phyloP scores from a whole-genome alignment of 2,797 vertebrate species.

The Echiichthys vipera region DNA sequence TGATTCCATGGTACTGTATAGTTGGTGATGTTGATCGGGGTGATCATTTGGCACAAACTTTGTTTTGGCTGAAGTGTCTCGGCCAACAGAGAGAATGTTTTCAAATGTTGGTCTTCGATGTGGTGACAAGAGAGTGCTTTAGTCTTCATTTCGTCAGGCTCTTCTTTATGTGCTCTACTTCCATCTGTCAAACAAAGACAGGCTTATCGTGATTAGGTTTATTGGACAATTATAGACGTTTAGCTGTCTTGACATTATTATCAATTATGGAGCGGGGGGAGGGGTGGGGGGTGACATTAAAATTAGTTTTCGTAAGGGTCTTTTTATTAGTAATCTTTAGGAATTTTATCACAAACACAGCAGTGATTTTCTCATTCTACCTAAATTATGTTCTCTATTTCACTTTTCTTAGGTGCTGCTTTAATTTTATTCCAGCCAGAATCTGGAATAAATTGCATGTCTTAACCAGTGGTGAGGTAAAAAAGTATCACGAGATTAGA shows the following conservation, averaged over 20 bases:
- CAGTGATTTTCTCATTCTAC: no score
- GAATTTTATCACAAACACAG: no score
- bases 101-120: constrained; percentile 69
- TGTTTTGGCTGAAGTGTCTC: constrained; percentile 87
- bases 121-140: constrained; percentile 45
- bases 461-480: no score
- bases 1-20: constrained; percentile 65
- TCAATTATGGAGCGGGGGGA: no score
- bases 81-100: constrained; percentile 81
- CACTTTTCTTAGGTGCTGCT: neutral
- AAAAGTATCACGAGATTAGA: no score
- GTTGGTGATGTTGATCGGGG: constrained; percentile 64
- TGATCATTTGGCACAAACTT: constrained; percentile 94
- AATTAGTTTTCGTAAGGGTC: no score
- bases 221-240: neutral
- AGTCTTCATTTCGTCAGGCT: constrained; percentile 91
- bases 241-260: no score
- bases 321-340: no score
- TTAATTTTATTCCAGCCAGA: neutral
- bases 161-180: constrained; percentile 98
- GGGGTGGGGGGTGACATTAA: no score
- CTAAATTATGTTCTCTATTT: neutral
- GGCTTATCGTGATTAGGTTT: fast-evolving
- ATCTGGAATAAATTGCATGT: no score
- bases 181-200: constrained; percentile 86